phyloP scores from a whole-genome alignment of 2,888 invertebrate species.

The Drosophila mimetica region DNA sequence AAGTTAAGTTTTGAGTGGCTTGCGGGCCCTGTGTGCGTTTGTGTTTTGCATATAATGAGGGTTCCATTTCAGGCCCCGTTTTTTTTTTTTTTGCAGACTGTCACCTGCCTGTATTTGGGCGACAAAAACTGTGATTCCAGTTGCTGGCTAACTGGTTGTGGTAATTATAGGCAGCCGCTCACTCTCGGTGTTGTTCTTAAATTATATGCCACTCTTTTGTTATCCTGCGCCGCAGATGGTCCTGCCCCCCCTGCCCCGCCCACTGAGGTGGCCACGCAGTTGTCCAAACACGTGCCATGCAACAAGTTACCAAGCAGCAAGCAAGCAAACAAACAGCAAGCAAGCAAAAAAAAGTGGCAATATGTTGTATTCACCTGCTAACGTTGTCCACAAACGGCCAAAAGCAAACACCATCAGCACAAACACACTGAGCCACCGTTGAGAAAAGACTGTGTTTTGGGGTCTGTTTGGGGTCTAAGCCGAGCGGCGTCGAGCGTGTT shows the following conservation, averaged over 20 bases:
- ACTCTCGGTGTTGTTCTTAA: slow-evolving; percentile 69
- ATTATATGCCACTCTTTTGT: slow-evolving; percentile 65
- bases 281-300: slow-evolving; percentile 62
- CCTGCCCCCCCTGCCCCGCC: slow-evolving; percentile 10
- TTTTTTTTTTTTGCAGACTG: slow-evolving; percentile 33
- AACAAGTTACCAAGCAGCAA: slow-evolving; percentile 33
- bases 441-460: slow-evolving; percentile 57
- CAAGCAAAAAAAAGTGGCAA: slow-evolving; percentile 5
- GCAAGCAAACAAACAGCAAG: slow-evolving; percentile 6
- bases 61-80: slow-evolving; percentile 31
- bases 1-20: slow-evolving; percentile 78
- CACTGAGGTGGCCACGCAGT: slow-evolving; percentile 33
- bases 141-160: slow-evolving; percentile 24
- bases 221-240: slow-evolving; percentile 28
- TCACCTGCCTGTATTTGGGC: slow-evolving; percentile 72
- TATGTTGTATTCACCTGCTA: slow-evolving; percentile 23
- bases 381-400: slow-evolving; percentile 29
- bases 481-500: slow-evolving; percentile 45
- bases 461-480: slow-evolving; percentile 29
- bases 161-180: slow-evolving; percentile 61
- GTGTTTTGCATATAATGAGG: slow-evolving; percentile 77
- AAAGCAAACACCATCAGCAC: slow-evolving; percentile 45
- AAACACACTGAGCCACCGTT: slow-evolving; percentile 31
- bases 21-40: slow-evolving; percentile 57
- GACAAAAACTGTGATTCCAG: slow-evolving; percentile 74